Conservation (phyloP, 2,888 invertebrate genomes). For the Drosophila meridionalis region DNA sequence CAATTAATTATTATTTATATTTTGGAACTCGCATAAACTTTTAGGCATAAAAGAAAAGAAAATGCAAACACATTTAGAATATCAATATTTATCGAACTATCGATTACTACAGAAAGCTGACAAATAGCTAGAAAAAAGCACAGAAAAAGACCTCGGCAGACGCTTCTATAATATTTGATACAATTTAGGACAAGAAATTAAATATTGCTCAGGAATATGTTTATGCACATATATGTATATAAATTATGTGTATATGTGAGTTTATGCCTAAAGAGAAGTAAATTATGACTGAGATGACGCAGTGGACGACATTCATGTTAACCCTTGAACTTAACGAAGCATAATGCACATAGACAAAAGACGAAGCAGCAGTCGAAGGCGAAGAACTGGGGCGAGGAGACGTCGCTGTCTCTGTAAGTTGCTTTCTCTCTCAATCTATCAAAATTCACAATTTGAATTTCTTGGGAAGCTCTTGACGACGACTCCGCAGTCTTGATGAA, state of each 20-base stretch:
- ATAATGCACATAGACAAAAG: slow-evolving; percentile 12
- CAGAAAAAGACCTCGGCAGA: too few species aligned
- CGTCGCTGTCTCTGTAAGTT: slow-evolving; percentile 9
- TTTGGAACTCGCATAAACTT: too few species aligned
- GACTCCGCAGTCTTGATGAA: slow-evolving; percentile 37
- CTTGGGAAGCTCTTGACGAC: slow-evolving; percentile 48
- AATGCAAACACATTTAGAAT: too few species aligned
- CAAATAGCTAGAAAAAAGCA: too few species aligned
- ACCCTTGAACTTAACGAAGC: slow-evolving; percentile 56
- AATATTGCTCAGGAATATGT: not conserved
- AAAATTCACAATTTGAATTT: slow-evolving; percentile 48
- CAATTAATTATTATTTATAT: too few species aligned
- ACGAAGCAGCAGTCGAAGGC: not conserved
- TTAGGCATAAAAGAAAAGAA: too few species aligned
- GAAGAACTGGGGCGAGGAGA: not conserved
- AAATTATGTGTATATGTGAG: too few species aligned
- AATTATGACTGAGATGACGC: not conserved
- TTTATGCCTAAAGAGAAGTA: not conserved
- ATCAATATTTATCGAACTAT: too few species aligned
- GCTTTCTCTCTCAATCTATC: slow-evolving; percentile 43
- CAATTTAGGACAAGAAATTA: not conserved
- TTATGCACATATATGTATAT: too few species aligned
- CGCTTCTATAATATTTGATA: not conserved
- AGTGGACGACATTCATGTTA: slow-evolving; percentile 30
- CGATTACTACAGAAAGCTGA: not conserved